These are phyloP conservation scores for Lampropteryx suffumata DNA, from an alignment of 2,888 invertebrate species.

Conservation along the genomic window DNA sequence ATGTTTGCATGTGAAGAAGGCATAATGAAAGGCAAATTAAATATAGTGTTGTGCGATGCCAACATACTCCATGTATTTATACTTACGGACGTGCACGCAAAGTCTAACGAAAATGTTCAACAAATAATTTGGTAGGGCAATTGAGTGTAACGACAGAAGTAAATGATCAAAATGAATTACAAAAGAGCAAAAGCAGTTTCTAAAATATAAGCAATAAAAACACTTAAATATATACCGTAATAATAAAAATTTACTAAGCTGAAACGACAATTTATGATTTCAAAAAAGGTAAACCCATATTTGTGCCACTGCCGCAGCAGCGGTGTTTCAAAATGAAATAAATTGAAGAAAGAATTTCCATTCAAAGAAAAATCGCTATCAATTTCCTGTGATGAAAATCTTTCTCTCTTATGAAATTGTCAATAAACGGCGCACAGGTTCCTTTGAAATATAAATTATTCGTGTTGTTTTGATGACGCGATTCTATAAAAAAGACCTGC, in stretches of 20 bases:
- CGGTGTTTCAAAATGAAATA: conserved; percentile 56
- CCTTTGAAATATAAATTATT: conserved; percentile 51
- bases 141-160: too few species aligned
- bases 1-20: conserved; percentile 17
- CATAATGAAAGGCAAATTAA: conserved; percentile 12
- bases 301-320: conserved; percentile 39
- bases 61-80: too few species aligned
- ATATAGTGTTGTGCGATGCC: not conserved
- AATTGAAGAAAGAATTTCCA: conserved; percentile 62
- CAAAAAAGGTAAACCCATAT: conserved; percentile 30
- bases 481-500: conserved; percentile 34
- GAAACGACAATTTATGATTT: too few species aligned
- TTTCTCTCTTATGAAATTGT: conserved; percentile 65
- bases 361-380: conserved; percentile 59
- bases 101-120: not conserved
- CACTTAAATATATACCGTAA: too few species aligned
- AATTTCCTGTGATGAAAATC: conserved; percentile 63
- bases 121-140: too few species aligned
- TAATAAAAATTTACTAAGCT: too few species aligned
- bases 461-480: conserved; percentile 43
- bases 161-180: too few species aligned
- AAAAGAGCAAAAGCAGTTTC: too few species aligned
- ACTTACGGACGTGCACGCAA: too few species aligned
- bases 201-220: too few species aligned
- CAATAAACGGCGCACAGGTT: conserved; percentile 58